Conservation (phyloP, 2,113 vertebrate genomes). For the Todiramphus chloris region DNA sequence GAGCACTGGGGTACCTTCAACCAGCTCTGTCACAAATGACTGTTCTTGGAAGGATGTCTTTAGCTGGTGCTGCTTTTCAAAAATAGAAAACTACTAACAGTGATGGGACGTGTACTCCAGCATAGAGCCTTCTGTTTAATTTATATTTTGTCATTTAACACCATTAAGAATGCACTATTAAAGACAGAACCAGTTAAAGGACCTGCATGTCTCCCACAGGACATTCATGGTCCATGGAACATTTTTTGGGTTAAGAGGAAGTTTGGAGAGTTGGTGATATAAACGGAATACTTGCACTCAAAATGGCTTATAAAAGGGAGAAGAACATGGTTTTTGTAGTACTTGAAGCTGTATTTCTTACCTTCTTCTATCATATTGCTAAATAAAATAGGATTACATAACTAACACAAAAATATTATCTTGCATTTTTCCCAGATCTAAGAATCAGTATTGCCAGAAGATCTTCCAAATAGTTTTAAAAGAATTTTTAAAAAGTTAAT, state of each 20-base stretch:
- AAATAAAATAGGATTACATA: not conserved
- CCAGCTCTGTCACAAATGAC: not conserved
- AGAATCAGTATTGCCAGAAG: not conserved
- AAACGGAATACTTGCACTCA: not conserved
- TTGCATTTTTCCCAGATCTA: not conserved
- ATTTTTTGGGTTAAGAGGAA: not conserved
- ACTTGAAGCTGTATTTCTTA: not conserved
- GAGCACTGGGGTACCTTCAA: not conserved
- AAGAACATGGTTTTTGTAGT: not conserved
- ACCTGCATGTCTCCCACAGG: not conserved
- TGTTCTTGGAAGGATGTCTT: not conserved
- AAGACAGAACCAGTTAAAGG: not conserved
- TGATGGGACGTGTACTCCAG: not conserved
- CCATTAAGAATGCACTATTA: not conserved
- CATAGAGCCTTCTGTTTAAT: not conserved
- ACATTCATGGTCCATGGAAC: not conserved
- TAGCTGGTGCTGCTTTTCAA: not conserved
- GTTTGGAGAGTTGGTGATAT: not conserved
- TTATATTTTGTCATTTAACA: not conserved
- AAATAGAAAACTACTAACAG: not conserved
- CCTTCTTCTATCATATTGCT: not conserved
- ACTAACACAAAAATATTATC: not conserved
- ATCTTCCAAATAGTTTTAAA: not conserved
- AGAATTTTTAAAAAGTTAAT: not conserved
- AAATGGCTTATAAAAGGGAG: not conserved